These are phyloP conservation scores for Alexandromys fortis DNA, from an alignment of 2,113 vertebrate species.

Conservation along the genomic window DNA sequence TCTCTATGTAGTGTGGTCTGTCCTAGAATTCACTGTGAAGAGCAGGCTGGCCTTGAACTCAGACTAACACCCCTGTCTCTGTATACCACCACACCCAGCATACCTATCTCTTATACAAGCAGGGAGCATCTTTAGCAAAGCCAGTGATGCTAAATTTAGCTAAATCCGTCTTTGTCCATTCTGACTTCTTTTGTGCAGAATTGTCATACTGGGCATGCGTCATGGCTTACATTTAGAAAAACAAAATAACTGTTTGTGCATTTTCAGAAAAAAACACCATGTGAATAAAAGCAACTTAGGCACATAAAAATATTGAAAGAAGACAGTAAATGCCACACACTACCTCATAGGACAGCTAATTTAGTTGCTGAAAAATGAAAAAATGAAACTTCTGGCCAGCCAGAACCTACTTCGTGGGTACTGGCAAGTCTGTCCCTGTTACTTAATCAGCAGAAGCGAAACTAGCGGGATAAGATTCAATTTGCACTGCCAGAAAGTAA, in stretches of 20 bases:
- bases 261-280: neutral
- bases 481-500: neutral
- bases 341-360: neutral
- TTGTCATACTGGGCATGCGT: neutral
- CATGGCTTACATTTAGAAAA: neutral
- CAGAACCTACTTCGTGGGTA: neutral
- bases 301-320: neutral
- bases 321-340: neutral
- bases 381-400: neutral
- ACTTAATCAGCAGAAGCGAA: slow-evolving; percentile 4
- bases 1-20: neutral
- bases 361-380: neutral
- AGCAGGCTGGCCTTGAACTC: neutral
- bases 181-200: neutral
- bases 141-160: neutral
- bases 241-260: neutral
- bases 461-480: neutral
- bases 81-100: neutral
- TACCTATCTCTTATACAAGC: neutral
- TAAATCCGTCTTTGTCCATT: neutral
- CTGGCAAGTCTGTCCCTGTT: neutral
- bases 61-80: neutral
- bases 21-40: neutral
- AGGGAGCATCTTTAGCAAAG: neutral
- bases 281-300: neutral